A percentile compares a stretch with the other conserved stretches of the same genome.
These are phyloP conservation scores for Echinops telfairi DNA, from an alignment of 2,113 vertebrate genomes.

Conservation along the genomic window DNA sequence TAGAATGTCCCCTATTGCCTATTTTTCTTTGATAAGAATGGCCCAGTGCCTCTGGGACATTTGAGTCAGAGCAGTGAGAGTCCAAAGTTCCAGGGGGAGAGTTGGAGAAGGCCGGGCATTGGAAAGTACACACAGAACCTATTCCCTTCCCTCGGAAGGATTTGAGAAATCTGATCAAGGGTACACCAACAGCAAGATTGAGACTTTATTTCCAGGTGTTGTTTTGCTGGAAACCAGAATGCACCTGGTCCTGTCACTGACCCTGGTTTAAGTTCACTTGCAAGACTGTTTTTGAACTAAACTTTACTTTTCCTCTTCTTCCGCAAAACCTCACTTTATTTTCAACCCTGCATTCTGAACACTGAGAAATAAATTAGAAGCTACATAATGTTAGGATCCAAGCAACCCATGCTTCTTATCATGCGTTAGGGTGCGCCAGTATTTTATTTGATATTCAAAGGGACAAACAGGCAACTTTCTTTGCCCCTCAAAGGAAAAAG, in stretches of 20 bases:
- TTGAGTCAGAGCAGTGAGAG: slow-evolving; percentile 7
- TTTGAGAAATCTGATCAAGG: neutral
- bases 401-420: slow-evolving; percentile 82
- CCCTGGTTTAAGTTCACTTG: neutral
- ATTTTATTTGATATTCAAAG: slow-evolving; percentile 78
- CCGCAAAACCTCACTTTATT: slow-evolving; percentile 59
- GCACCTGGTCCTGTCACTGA: neutral
- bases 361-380: slow-evolving; percentile 53
- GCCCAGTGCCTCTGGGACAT: neutral
- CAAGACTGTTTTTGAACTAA: neutral
- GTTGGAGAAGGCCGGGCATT: neutral
- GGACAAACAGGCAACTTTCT: slow-evolving; percentile 81
- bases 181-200: neutral
- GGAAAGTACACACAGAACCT: neutral
- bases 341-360: slow-evolving; percentile 56
- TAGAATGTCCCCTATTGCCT: neutral
- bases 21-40: slow-evolving; percentile 23
- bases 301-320: slow-evolving; percentile 27
- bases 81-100: neutral
- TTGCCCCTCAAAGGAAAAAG: slow-evolving; percentile 43
- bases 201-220: neutral
- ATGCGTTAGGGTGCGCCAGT: slow-evolving; percentile 82
- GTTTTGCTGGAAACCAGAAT: neutral
- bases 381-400: slow-evolving; percentile 64
- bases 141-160: neutral